Percentiles rank a stretch among this genome's conserved stretches.
Evolutionary conservation across 2,888 invertebrate species (phyloP).

Genomic region (Euphydryas editha): DNA sequence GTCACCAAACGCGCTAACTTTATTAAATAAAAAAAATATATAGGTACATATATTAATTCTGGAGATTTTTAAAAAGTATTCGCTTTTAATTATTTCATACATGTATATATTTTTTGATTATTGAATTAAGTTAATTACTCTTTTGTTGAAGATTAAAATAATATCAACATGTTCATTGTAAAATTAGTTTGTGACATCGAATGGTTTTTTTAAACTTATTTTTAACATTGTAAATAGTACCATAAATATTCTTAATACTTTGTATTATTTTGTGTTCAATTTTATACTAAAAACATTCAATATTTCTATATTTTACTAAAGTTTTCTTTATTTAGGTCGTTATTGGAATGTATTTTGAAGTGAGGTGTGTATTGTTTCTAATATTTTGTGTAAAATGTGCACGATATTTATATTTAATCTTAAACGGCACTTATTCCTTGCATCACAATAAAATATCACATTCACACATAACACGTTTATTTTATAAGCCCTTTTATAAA

Average conservation of each 20-base stretch:
- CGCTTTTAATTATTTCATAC: too few relatives aligned
- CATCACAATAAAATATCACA: neutral
- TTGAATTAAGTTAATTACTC: neutral
- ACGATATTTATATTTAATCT: conserved; percentile 13
- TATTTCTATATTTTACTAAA: conserved; percentile 46
- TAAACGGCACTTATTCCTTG: neutral
- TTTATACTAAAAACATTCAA: conserved; percentile 26
- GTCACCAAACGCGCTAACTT: too few relatives aligned
- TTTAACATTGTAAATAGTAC: conserved; percentile 30
- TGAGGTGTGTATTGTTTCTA: conserved; percentile 70
- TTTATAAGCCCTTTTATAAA: neutral
- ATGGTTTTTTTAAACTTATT: neutral
- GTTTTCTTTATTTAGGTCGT: conserved; percentile 73
- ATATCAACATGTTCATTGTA: neutral
- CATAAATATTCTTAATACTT: neutral
- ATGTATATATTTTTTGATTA: neutral
- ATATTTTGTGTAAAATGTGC: conserved; percentile 26
- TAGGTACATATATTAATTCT: too few relatives aligned
- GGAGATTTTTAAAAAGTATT: too few relatives aligned
- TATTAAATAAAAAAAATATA: too few relatives aligned
- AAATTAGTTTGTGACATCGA: neutral
- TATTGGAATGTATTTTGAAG: conserved; percentile 75
- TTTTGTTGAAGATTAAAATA: neutral
- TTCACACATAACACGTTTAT: neutral
- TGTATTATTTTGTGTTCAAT: conserved; percentile 19